Base-by-base conservation (phyloP, 2,888 invertebrate species). In the Clepsis dumicolana region DNA sequence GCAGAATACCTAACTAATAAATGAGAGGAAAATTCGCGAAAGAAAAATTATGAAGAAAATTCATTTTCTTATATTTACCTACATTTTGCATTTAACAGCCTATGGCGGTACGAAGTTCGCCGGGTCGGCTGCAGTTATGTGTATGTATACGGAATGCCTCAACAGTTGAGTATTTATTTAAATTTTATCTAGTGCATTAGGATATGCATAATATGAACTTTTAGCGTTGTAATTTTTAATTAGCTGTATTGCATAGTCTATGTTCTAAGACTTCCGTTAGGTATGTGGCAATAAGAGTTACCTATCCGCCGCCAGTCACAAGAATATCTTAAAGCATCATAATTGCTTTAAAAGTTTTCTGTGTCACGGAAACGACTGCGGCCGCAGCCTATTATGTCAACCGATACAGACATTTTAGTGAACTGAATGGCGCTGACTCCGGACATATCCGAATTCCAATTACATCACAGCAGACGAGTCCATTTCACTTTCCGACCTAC, bases 401-500 rank as follows among this genome's bases (percentile, higher is more conserved):
- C 84, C 85, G 84, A 89, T 90, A 89, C 82, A 90, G 85, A 90
- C 83, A 88, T 86, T 88, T 90, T 88, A 91, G 92, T 90, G 93
- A 92, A 91, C 89, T 91, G 91, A 89, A 88, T 88, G 89, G 88
- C 88, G 84, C 85, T 84, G 89, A 90, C 88, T 91, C 91, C 93
- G 93, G 93, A 93, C 90, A 93, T 86, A 93, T 93, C 93, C 91
- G 89, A 92, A 93, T 93, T 93, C 93, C 93, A 90, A 93, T 93
- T 93, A 91, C 93, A 93, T 93, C 92, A 93, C 88, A 89, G 93
- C 88, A 89, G 93, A 93, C 91, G 89, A 91, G 90, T 86, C 93
- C 92, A 93, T 93, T 93, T 93, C 93, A 93, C 93, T 93, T 93
- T 93, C 89, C 92, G 93, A 91, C 90, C 89, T 88, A 93, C 93